Percentiles rank a stretch among this genome's conserved stretches.
Conservation (phyloP, 2,797 vertebrate species). For the Gambusia yucatana region DNA sequence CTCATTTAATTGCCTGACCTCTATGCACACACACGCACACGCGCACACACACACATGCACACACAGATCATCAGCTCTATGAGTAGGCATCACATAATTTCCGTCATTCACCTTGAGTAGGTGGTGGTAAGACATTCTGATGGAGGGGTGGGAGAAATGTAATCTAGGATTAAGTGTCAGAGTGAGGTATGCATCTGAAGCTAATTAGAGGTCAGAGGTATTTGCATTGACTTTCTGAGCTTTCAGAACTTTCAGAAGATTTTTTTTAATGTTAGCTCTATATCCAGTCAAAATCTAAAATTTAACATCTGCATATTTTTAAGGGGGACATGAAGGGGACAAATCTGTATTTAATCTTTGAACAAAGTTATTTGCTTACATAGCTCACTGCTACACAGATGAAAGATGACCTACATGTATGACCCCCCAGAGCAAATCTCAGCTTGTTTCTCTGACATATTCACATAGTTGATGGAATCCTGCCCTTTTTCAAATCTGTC, state of each 20-base stretch:
- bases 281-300: background rate
- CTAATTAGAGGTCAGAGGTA: conserved; percentile 28
- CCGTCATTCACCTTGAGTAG: conserved; percentile 62
- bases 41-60: conserved; percentile 19
- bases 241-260: conserved; percentile 5
- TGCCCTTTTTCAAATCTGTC: background rate
- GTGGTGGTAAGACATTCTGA: conserved; percentile 40
- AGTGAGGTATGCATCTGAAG: conserved; percentile 13
- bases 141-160: conserved; percentile 27
- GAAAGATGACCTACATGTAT: background rate
- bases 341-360: background rate
- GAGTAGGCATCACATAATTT: conserved; percentile 40
- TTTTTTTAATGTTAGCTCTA: background rate
- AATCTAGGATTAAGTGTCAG: conserved; percentile 21
- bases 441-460: background rate
- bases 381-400: background rate
- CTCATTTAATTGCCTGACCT: conserved; percentile 67
- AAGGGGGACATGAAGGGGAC: background rate
- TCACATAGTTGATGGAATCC: background rate
- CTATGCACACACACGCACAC: conserved; percentile 13
- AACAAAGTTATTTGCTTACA: background rate
- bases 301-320: background rate
- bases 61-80: conserved; percentile 32
- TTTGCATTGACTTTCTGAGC: conserved; percentile 12
- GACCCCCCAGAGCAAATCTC: background rate